phyloP scores from a whole-genome alignment of 2,888 invertebrate genomes.

The Acleris literana region DNA sequence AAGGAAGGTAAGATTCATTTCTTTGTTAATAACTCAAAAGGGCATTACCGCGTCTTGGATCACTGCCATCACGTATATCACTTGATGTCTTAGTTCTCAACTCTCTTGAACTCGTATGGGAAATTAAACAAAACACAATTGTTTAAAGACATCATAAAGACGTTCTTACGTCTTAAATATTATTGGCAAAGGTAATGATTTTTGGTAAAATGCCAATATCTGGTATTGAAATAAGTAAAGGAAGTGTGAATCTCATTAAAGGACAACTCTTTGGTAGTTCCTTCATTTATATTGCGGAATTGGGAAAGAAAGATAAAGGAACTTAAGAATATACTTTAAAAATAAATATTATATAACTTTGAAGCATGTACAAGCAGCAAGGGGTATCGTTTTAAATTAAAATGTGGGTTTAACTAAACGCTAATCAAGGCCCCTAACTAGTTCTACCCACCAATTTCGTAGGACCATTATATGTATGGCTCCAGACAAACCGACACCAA shows the following conservation, averaged over 20 bases:
- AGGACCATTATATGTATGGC: constrained; percentile 16
- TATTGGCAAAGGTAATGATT: constrained; percentile 26
- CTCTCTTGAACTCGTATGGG: constrained; percentile 24
- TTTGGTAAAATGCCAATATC: constrained; percentile 27
- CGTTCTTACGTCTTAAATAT: constrained; percentile 25
- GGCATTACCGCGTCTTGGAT: constrained; percentile 29
- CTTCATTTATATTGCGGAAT: background rate
- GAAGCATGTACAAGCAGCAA: no score
- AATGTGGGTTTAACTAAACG: background rate
- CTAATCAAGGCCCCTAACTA: background rate
- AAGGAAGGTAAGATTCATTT: background rate
- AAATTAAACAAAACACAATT: constrained; percentile 25
- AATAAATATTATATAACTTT: no score
- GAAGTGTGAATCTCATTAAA: constrained; percentile 11
- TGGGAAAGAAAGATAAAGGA: no score
- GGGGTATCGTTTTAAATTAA: background rate
- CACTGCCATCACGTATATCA: constrained; percentile 28
- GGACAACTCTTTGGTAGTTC: background rate
- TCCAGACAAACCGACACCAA: constrained; percentile 55
- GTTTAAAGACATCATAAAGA: constrained; percentile 29
- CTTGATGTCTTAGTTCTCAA: constrained; percentile 15
- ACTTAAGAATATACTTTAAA: no score
- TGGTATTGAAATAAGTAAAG: constrained; percentile 16
- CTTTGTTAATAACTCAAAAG: constrained; percentile 18
- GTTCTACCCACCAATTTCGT: constrained; percentile 2